Percentiles rank a stretch among this genome's conserved stretches.
These are phyloP conservation scores for Dermolepida albohirtum DNA, from an alignment of 2,888 invertebrate species.

Conservation along the genomic window DNA sequence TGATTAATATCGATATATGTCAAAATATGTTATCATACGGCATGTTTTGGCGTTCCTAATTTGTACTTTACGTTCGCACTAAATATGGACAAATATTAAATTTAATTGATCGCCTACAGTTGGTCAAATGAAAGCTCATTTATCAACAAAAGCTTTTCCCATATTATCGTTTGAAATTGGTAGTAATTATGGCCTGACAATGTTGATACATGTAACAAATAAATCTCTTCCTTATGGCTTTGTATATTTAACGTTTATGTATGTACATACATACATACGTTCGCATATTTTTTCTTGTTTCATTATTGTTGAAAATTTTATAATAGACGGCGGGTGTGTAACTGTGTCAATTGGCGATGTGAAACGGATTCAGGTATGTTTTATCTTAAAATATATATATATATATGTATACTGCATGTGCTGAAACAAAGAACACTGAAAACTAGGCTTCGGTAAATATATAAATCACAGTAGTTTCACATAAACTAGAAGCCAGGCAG, in stretches of 20 bases:
- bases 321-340: no score
- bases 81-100: conserved; percentile 25
- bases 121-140: conserved; percentile 28
- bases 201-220: conserved; percentile 20
- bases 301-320: no score
- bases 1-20: conserved; percentile 14
- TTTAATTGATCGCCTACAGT: conserved; percentile 19
- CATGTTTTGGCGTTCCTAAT: not conserved
- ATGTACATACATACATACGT: no score
- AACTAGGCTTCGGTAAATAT: no score
- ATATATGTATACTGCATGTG: no score
- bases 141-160: conserved; percentile 22
- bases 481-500: no score
- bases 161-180: conserved; percentile 27
- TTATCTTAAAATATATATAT: no score
- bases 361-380: no score
- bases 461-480: no score
- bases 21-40: conserved; percentile 8
- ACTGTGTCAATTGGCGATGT: no score
- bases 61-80: conserved; percentile 21
- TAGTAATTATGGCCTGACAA: conserved; percentile 20
- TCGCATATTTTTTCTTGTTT: not conserved
- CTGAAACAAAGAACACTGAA: no score
- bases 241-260: no score
- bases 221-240: conserved; percentile 4